Conservation (phyloP, 2,888 invertebrate species). For the Liodrosophila aerea region DNA sequence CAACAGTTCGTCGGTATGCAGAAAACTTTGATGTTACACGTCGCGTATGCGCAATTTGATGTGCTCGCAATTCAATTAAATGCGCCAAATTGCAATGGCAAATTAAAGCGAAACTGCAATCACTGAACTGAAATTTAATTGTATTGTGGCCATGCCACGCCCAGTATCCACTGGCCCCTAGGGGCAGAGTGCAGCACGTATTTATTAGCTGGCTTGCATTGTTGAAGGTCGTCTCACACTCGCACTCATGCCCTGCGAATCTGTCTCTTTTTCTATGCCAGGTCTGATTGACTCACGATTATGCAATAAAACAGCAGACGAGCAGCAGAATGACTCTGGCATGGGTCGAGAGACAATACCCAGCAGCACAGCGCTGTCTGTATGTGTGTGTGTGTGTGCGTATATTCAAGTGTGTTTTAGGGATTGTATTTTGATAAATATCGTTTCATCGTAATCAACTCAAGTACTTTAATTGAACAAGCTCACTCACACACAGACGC, state of each 20-base stretch:
- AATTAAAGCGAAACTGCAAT: slow-evolving; percentile 62
- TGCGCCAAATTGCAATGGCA: slow-evolving; percentile 43
- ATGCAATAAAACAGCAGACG: slow-evolving; percentile 75
- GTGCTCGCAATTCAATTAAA: slow-evolving; percentile 65
- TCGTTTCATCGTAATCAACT: too few species aligned
- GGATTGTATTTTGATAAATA: too few species aligned
- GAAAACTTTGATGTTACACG: slow-evolving; percentile 30
- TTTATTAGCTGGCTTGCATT: slow-evolving; percentile 76
- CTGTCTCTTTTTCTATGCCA: slow-evolving; percentile 11
- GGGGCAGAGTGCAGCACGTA: slow-evolving; percentile 64
- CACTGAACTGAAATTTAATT: slow-evolving; percentile 61
- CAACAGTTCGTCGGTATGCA: slow-evolving; percentile 48
- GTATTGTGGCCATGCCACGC: slow-evolving; percentile 19
- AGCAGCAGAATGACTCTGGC: slow-evolving; percentile 27
- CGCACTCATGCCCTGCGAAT: background rate
- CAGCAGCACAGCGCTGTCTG: slow-evolving; percentile 11
- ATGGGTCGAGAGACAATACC: slow-evolving; percentile 51
- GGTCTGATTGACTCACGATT: slow-evolving; percentile 79
- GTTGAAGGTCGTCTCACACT: slow-evolving; percentile 53
- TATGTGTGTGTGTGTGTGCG: background rate
- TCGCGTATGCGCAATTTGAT: slow-evolving; percentile 60
- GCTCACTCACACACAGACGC: too few species aligned
- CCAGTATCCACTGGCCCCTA: slow-evolving; percentile 2
- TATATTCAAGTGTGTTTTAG: background rate
- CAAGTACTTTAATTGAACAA: too few species aligned